phyloP scores from a whole-genome alignment of 2,797 vertebrate species.

The Tarsius wallacei region DNA sequence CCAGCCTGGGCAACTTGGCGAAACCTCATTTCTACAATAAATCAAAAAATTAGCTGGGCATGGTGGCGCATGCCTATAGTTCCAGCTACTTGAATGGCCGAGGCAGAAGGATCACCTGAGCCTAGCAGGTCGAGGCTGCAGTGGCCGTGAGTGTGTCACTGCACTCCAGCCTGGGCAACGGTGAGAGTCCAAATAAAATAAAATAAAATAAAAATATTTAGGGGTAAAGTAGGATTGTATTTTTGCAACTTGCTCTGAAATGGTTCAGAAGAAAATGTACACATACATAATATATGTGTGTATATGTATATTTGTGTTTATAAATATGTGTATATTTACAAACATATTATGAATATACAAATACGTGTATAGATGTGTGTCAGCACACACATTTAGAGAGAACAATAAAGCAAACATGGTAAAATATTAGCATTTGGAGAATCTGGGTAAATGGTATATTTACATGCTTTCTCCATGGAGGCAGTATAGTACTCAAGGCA shows the following conservation, averaged over 20 bases:
- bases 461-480: neutral
- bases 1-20: no score
- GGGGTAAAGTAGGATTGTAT: neutral
- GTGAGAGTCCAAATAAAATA: no score
- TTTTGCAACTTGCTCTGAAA: conserved; percentile 29
- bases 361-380: neutral
- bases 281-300: neutral
- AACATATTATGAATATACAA: neutral
- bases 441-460: neutral
- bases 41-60: no score
- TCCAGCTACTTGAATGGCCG: no score
- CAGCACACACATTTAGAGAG: neutral
- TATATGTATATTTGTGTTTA: neutral
- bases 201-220: conserved; percentile 21
- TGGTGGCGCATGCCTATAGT: no score
- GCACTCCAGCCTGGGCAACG: no score
- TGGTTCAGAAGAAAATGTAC: neutral
- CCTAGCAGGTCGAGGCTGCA: no score
- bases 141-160: no score
- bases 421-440: conserved; percentile 29
- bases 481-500: neutral
- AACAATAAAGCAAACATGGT: neutral
- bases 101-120: no score
- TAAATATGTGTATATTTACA: neutral
- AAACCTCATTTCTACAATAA: no score